Percentiles rank a stretch among this genome's conserved stretches.
phyloP scores from a whole-genome alignment of 2,888 invertebrate species.

The Stenodema calcarata region DNA sequence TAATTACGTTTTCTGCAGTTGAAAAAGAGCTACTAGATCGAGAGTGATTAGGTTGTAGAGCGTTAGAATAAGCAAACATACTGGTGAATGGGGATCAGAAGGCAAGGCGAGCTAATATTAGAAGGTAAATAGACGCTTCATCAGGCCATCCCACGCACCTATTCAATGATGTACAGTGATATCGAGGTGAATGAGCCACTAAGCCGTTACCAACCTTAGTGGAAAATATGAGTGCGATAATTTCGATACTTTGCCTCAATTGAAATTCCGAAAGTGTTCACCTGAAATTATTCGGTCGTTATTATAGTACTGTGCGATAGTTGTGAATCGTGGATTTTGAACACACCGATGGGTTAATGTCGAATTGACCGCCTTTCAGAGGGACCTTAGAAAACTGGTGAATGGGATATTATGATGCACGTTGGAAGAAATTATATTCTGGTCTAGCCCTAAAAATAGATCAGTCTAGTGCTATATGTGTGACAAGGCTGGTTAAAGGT shows the following conservation, averaged over 20 bases:
- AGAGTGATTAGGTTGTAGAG: not conserved
- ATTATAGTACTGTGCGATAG: not conserved
- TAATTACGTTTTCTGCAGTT: not conserved
- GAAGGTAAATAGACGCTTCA: not conserved
- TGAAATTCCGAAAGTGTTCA: not conserved
- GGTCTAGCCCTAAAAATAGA: constrained; percentile 41
- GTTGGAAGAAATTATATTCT: constrained; percentile 43
- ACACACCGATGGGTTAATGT: too few species aligned
- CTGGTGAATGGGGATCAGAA: not conserved
- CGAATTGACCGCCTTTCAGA: not conserved
- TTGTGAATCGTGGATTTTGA: not conserved
- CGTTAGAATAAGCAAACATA: not conserved
- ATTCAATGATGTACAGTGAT: not conserved
- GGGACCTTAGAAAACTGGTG: not conserved
- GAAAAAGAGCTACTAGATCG: not conserved
- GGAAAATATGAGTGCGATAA: not conserved
- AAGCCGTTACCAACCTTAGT: not conserved
- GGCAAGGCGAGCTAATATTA: not conserved
- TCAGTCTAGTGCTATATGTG: constrained; percentile 48
- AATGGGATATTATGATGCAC: constrained; percentile 44
- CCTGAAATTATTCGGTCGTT: not conserved
- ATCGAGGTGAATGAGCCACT: not conserved
- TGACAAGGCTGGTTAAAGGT: constrained; percentile 46
- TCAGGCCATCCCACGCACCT: not conserved
- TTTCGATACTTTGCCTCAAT: not conserved